phyloP scores from a whole-genome alignment of 1,140 invertebrate species.

The Belonocnema kinseyi region DNA sequence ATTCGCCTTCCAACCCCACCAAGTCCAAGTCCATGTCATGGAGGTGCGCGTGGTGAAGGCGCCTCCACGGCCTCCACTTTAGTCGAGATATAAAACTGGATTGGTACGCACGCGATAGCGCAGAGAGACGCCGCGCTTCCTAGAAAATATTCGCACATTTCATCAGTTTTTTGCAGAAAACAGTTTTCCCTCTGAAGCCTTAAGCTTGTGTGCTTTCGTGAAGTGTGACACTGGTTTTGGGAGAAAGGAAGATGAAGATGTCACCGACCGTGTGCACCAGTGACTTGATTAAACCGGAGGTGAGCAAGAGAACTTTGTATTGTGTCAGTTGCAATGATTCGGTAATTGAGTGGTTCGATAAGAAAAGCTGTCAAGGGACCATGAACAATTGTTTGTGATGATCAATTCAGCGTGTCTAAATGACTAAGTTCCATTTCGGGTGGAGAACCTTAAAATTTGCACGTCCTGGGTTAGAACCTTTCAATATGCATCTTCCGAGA shows the following conservation, averaged over 20 bases:
- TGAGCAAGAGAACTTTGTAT: conserved; percentile 51
- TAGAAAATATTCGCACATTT: not conserved
- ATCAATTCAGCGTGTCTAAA: no score
- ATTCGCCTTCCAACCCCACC: conserved; percentile 36
- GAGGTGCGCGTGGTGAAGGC: conserved; percentile 41
- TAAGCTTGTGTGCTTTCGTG: not conserved
- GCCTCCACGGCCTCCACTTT: conserved; percentile 37
- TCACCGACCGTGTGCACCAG: conserved; percentile 59
- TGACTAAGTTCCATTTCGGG: not conserved
- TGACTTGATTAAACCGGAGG: conserved; percentile 69
- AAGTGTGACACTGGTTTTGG: not conserved
- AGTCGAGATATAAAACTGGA: conserved; percentile 62
- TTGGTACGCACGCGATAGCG: conserved; percentile 28
- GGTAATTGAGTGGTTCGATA: not conserved
- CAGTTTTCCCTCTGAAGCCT: not conserved
- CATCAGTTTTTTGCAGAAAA: not conserved
- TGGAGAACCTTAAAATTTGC: not conserved
- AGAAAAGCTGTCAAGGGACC: not conserved
- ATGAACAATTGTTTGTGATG: not conserved
- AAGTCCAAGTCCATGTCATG: conserved; percentile 48
- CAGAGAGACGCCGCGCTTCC: conserved; percentile 10
- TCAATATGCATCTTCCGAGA: conserved; percentile 1
- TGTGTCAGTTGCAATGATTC: not conserved
- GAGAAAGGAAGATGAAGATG: conserved; percentile 62
- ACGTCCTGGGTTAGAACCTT: not conserved